Evolutionary conservation across 2,888 invertebrate genomes (phyloP).

Genomic region (Campoletis raptor): DNA sequence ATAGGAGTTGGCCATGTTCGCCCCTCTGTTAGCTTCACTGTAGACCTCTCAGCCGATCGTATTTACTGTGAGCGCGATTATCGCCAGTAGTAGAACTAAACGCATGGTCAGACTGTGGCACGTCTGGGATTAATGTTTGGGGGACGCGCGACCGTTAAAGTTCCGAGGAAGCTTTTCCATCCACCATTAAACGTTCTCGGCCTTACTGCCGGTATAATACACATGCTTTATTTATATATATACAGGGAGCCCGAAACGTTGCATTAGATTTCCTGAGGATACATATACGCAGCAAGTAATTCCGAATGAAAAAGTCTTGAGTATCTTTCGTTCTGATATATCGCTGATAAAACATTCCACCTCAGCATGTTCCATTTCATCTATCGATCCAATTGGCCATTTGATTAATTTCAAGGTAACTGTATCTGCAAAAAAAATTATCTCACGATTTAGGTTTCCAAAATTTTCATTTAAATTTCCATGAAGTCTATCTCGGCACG

Average conservation of each 20-base stretch:
- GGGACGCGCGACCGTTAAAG: slow-evolving; percentile 33
- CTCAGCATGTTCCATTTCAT: background rate
- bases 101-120: slow-evolving; percentile 45
- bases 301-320: background rate
- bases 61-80: slow-evolving; percentile 11
- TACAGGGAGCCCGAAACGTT: background rate
- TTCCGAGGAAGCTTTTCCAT: slow-evolving; percentile 20
- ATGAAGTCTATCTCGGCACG: background rate
- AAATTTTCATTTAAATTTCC: background rate
- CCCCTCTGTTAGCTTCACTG: slow-evolving; percentile 5
- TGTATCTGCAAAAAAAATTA: background rate
- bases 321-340: background rate
- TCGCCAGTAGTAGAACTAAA: slow-evolving; percentile 49
- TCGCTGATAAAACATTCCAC: background rate
- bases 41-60: background rate
- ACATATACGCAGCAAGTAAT: background rate
- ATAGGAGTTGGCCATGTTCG: background rate
- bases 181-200: slow-evolving; percentile 33
- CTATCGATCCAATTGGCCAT: background rate
- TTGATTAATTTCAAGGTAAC: background rate
- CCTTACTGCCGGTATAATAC: background rate
- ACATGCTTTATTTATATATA: background rate
- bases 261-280: background rate
- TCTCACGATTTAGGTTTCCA: background rate
- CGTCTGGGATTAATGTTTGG: slow-evolving; percentile 2